A percentile compares a stretch with the other conserved stretches of the same genome.
Conservation (phyloP, 64 coral and sea anemone genomes). For the Pocillopora damicornis region DNA sequence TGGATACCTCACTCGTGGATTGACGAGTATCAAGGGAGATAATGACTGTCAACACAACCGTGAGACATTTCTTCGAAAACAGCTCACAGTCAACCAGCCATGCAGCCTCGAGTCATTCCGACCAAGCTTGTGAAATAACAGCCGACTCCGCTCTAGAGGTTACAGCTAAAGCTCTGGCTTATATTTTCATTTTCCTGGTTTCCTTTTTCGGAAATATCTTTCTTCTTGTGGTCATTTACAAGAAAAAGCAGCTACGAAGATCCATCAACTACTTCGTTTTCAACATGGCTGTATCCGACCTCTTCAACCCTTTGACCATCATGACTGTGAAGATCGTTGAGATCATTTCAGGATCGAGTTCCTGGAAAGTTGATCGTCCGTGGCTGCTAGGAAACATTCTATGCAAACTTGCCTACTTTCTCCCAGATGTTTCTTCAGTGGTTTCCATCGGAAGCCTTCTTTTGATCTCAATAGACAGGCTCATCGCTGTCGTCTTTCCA, state of each 20-base stretch:
- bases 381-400: neutral
- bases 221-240: constrained; percentile 11
- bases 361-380: neutral
- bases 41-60: no score
- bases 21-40: no score
- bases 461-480: constrained; percentile 30
- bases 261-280: constrained; percentile 43
- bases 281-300: constrained; percentile 47
- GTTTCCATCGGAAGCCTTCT: constrained; percentile 39
- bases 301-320: constrained; percentile 18
- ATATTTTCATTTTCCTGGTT: constrained; percentile 11
- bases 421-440: constrained; percentile 7
- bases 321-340: neutral
- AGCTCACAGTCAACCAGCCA: no score
- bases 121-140: neutral
- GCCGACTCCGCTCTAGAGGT: neutral
- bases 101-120: no score
- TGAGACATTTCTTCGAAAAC: no score
- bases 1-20: no score
- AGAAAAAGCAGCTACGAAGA: constrained; percentile 6
- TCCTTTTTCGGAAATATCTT: constrained; percentile 19
- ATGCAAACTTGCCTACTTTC: constrained; percentile 43
- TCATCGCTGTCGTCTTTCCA: constrained; percentile 20
- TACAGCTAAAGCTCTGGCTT: neutral
- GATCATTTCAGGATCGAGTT: neutral